A percentile compares a stretch with the other conserved stretches of the same genome.
Evolutionary conservation across 2,797 vertebrate genomes (phyloP).

Genomic region (Gymnodraco acuticeps): DNA sequence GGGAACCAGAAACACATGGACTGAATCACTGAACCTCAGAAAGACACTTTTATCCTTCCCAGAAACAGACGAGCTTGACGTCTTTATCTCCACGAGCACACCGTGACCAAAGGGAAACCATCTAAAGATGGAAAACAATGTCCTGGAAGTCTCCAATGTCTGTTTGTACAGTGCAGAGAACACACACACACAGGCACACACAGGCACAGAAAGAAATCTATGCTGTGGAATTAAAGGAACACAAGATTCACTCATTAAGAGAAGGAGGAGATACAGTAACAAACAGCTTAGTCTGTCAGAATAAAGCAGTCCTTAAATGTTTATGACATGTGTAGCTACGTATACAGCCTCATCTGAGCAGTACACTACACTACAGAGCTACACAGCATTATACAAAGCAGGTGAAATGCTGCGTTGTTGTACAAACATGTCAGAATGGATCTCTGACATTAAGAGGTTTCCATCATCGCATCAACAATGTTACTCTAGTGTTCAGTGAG

Average conservation of each 20-base stretch:
- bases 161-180: conserved; percentile 68
- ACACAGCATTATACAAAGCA: conserved; percentile 37
- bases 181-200: conserved; percentile 34
- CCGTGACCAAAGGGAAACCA: conserved; percentile 73
- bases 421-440: conserved; percentile 63
- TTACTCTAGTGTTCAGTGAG: conserved; percentile 62
- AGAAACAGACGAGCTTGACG: conserved; percentile 72
- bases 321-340: neutral
- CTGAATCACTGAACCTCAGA: conserved; percentile 75
- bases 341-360: conserved; percentile 2
- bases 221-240: conserved; percentile 15
- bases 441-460: conserved; percentile 74
- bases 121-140: conserved; percentile 78
- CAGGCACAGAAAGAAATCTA: conserved; percentile 22
- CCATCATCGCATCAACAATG: conserved; percentile 74
- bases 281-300: conserved; percentile 20
- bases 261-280: conserved; percentile 16
- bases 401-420: conserved; percentile 36
- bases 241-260: conserved; percentile 15
- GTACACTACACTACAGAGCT: neutral
- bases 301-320: conserved; percentile 19
- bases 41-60: conserved; percentile 79
- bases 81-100: conserved; percentile 78
- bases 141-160: conserved; percentile 75
- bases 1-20: conserved; percentile 78